A percentile compares a stretch with the other conserved stretches of the same genome.
These are phyloP conservation scores for Nemopilema nomurai DNA, from an alignment of 30 jellyfish, hydroid and myxozoan species.

Conservation along the genomic window DNA sequence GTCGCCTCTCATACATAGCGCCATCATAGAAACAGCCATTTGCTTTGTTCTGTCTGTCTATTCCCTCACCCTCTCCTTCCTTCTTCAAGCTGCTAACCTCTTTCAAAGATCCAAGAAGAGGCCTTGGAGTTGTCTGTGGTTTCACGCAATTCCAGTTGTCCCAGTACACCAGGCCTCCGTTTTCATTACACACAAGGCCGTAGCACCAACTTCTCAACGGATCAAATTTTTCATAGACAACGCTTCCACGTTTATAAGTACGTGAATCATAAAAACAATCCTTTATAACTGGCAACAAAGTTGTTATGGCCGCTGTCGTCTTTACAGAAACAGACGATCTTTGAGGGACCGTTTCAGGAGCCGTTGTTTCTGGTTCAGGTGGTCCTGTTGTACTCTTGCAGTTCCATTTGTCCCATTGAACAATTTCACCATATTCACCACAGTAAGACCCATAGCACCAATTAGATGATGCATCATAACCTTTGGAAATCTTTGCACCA, in stretches of 20 bases:
- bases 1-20: not conserved
- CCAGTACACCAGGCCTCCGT: slow-evolving; percentile 18
- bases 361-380: not conserved
- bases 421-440: not conserved
- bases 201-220: slow-evolving; percentile 34
- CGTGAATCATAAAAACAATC: slow-evolving; percentile 13
- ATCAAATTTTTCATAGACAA: slow-evolving; percentile 13
- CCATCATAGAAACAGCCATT: slow-evolving; percentile 19
- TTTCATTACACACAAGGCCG: slow-evolving; percentile 34
- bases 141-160: slow-evolving; percentile 44
- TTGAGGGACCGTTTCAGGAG: not conserved
- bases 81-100: not conserved
- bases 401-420: slow-evolving; percentile 51
- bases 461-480: not conserved
- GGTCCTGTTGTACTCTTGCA: slow-evolving; percentile 14
- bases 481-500: slow-evolving; percentile 1
- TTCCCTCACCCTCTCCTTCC: not conserved
- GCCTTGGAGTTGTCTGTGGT: not conserved
- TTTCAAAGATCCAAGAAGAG: not conserved
- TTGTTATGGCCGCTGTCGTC: slow-evolving; percentile 2
- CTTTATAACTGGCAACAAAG: slow-evolving; percentile 9
- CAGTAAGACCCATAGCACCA: slow-evolving; percentile 60
- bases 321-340: no score
- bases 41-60: not conserved
- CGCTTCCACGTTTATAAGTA: slow-evolving; percentile 3